A percentile compares a stretch with the other conserved stretches of the same genome.
These are phyloP conservation scores for Vidua chalybeata DNA, from an alignment of 2,113 vertebrate genomes.

Conservation along the genomic window DNA sequence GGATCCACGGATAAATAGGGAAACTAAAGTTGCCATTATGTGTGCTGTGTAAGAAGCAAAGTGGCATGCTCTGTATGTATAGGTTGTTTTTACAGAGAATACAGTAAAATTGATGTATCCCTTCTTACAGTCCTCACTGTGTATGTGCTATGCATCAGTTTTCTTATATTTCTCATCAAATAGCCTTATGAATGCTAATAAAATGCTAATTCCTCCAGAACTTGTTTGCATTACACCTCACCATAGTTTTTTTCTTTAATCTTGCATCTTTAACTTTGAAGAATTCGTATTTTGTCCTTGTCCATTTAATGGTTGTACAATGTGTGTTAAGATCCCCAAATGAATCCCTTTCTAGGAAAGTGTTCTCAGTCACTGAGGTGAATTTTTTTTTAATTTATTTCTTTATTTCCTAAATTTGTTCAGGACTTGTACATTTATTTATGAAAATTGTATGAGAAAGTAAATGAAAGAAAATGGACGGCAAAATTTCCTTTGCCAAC, in stretches of 20 bases:
- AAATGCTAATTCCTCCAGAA: not conserved
- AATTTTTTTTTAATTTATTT: not conserved
- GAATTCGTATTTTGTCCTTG: not conserved
- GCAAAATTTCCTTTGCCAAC: not conserved
- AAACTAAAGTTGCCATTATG: not conserved
- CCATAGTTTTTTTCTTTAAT: not conserved
- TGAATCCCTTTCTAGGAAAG: not conserved
- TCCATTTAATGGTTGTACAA: not conserved
- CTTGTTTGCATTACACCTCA: not conserved
- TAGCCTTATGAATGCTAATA: not conserved
- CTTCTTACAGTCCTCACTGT: not conserved
- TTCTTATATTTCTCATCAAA: not conserved
- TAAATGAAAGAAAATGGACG: not conserved
- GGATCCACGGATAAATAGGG: no score
- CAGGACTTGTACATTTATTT: not conserved
- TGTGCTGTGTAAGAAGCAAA: not conserved
- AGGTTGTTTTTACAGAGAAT: not conserved
- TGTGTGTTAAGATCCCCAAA: not conserved
- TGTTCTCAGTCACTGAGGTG: not conserved
- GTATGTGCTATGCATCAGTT: not conserved
- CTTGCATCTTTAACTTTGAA: not conserved
- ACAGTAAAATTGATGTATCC: not conserved
- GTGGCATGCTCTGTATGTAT: not conserved
- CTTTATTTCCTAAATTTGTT: not conserved
- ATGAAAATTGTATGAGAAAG: not conserved